These are phyloP conservation scores for Amyelois transitella DNA, from an alignment of 1,140 invertebrate genomes.

Conservation along the genomic window DNA sequence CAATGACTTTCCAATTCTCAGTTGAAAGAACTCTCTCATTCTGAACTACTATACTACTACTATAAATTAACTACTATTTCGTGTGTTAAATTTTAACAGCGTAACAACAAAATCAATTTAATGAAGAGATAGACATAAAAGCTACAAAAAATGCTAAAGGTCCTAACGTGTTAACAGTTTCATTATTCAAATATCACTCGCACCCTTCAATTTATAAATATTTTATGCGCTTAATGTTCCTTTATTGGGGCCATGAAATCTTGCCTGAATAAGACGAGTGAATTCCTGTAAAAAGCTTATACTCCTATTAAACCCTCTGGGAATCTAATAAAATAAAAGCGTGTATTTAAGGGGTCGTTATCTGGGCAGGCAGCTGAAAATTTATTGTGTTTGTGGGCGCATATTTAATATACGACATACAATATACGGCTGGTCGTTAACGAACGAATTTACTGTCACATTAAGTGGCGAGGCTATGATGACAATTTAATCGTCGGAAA, in stretches of 20 bases:
- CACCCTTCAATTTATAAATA: not conserved
- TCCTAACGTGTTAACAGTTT: not conserved
- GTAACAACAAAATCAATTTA: no score
- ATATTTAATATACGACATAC: conserved; percentile 1
- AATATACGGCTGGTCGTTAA: not conserved
- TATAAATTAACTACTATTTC: no score
- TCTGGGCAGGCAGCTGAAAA: conserved; percentile 3
- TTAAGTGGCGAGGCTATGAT: not conserved
- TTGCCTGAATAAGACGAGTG: not conserved
- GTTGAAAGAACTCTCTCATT: no score
- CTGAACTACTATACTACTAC: no score
- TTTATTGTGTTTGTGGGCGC: not conserved
- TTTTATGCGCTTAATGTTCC: not conserved
- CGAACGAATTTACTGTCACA: not conserved
- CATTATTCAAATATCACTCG: not conserved
- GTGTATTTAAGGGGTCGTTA: conserved; percentile 3
- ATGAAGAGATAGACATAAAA: no score
- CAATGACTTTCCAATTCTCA: no score
- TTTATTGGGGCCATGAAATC: conserved; percentile 4
- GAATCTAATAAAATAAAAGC: conserved; percentile 7
- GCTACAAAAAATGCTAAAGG: no score
- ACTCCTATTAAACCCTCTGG: not conserved
- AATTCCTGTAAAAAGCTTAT: not conserved
- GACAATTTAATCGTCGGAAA: not conserved
- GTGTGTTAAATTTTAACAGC: no score